A percentile compares a stretch with the other conserved stretches of the same genome.
phyloP scores from a whole-genome alignment of 2,797 vertebrate species.

The Eidolon dupreanum region DNA sequence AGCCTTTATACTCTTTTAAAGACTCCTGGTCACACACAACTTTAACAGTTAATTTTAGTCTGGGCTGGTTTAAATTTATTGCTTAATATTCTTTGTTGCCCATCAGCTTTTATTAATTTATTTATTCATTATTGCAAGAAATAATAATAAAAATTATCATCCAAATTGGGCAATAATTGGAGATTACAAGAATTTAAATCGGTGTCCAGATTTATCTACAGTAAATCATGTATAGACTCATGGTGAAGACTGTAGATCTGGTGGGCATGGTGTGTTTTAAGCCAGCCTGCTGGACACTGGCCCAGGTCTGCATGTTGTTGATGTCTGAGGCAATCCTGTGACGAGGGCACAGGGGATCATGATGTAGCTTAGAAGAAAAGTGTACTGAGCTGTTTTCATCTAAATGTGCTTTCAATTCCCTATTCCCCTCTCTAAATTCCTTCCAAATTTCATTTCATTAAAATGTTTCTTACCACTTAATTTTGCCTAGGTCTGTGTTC shows the following conservation, averaged over 20 bases:
- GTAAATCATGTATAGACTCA: background rate
- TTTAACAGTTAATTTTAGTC: conserved; percentile 82
- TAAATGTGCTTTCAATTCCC: background rate
- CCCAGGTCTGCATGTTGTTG: background rate
- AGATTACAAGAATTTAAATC: conserved; percentile 81
- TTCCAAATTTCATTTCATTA: conserved; percentile 68
- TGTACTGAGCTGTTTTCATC: background rate
- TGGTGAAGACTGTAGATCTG: background rate
- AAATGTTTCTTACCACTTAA: conserved; percentile 43
- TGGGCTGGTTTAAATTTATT: conserved; percentile 83
- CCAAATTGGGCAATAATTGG: conserved; percentile 82
- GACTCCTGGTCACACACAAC: conserved; percentile 55
- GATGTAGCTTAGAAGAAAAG: background rate
- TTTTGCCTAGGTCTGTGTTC: background rate
- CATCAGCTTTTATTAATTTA: conserved; percentile 79
- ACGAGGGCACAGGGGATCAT: background rate
- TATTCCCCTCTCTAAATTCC: conserved; percentile 32
- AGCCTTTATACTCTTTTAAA: conserved; percentile 78
- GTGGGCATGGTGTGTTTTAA: fast-evolving
- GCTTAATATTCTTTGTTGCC: conserved; percentile 80
- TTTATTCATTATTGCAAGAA: conserved; percentile 81
- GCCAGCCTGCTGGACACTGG: background rate
- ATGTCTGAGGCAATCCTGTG: background rate
- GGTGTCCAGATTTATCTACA: background rate
- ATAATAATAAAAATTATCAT: conserved; percentile 82